Evolutionary conservation across 2,888 invertebrate genomes (phyloP), one percentile per base, ranked within the genome.

Genomic region (Chrysolina americana): DNA sequence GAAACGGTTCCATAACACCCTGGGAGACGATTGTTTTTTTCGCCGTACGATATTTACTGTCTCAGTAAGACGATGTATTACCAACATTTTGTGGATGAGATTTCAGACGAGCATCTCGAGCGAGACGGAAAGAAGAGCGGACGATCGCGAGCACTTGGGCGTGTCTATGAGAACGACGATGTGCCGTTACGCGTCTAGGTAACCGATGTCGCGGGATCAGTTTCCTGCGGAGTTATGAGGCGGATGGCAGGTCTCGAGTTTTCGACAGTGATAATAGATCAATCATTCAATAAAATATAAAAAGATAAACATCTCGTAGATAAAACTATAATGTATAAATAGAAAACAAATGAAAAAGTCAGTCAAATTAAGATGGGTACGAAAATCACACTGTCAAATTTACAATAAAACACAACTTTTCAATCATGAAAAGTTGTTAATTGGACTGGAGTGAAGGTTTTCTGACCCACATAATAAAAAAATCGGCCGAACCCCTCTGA

Each of bases 11-110:
- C 23, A 48, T 9, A 41, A 66, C 59, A 4, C 59, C 47, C 36
- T 71, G 71, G 71, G 73, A 64, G 77, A 56, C 53, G 65, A 28
- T 17, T n/a, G 36, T 62, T 65, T 56, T 70, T 73, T 68, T 59
- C 28, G 28, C 28, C 15, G 28, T n/a, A 1, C 28, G n/a, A 15
- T 17, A 59, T n/a, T n/a, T n/a, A n/a, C n/a, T 36, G 59, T 59
- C 59, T 28, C 15, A 15, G 5, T 53, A 21, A 53, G 21, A 10
- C 21, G 11, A 36, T 36, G 36, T 6, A 36, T 36, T 36, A 36
- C 8, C 36, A 8, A 36, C 3, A 36, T 36, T 28, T 36, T 36
- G 36, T 8, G 36, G 36, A 36, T 8, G 47, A 47, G 47, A 47
- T 47, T 44, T 15, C 44, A 44, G 10, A 15, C 8, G 8, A 4